Percentiles rank a stretch among this genome's conserved stretches.
Conservation (phyloP, 1,140 invertebrate species). For the Pseudomyrmex sp. region DNA sequence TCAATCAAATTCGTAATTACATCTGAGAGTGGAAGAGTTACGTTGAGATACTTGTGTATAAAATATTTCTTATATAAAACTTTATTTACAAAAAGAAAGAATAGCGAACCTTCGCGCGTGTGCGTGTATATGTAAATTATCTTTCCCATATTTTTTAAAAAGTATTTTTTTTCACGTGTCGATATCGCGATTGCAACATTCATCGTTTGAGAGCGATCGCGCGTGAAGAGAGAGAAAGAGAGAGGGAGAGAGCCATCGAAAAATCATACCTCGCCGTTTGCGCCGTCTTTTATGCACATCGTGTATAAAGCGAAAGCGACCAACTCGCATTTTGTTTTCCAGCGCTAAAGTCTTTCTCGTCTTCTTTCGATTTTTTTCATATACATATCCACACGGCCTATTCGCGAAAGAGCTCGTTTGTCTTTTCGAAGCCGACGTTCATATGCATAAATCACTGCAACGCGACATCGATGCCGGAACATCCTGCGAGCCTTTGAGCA, state of each 20-base stretch:
- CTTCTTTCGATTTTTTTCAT: not conserved
- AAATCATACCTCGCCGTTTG: slow-evolving; percentile 26
- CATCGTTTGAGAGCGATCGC: slow-evolving; percentile 28
- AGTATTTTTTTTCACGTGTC: slow-evolving; percentile 1
- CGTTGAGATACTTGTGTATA: too few species aligned
- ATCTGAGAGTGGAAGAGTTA: too few species aligned
- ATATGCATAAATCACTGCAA: slow-evolving; percentile 39
- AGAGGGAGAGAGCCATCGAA: slow-evolving; percentile 9
- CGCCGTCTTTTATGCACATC: slow-evolving; percentile 10
- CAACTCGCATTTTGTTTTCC: slow-evolving; percentile 5
- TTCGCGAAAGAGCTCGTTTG: slow-evolving; percentile 21
- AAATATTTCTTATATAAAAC: too few species aligned
- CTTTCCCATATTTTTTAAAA: slow-evolving; percentile 21
- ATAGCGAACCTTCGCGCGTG: too few species aligned
- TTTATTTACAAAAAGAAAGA: not conserved
- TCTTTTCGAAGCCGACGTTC: slow-evolving; percentile 27
- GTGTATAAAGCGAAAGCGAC: slow-evolving; percentile 2
- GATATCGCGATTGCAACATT: slow-evolving; percentile 32
- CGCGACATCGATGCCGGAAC: slow-evolving; percentile 2
- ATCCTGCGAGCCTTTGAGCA: slow-evolving; percentile 20
- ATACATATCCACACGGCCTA: not conserved
- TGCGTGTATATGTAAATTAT: not conserved
- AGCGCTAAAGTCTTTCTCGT: not conserved
- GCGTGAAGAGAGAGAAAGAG: not conserved
- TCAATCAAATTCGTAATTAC: too few species aligned